Percentiles rank a stretch among this genome's conserved stretches.
Evolutionary conservation across 2,797 vertebrate genomes (phyloP).

Genomic region (Eleutherodactylus coqui): DNA sequence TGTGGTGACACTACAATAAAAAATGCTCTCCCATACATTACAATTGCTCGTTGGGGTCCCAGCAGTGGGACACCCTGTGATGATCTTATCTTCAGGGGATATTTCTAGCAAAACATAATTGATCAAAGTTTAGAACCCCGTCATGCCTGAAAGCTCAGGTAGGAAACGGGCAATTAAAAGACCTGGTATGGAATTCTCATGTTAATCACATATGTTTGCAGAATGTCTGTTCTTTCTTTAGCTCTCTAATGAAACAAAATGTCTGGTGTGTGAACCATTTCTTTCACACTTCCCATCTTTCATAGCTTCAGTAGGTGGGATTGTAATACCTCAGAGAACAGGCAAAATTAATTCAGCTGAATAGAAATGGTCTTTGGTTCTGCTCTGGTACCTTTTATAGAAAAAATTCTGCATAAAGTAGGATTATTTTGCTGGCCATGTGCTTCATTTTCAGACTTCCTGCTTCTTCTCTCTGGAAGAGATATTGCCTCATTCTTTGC

Average conservation of each 20-base stretch:
- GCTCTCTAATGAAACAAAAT: conserved; percentile 39
- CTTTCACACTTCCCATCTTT: conserved; percentile 64
- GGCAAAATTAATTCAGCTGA: conserved; percentile 70
- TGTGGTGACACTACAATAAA: too few relatives aligned
- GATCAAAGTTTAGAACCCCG: background rate
- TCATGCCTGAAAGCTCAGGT: background rate
- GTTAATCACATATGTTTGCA: conserved; percentile 11
- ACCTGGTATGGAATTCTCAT: conserved; percentile 27
- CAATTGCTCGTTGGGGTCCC: background rate
- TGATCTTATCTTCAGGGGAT: background rate
- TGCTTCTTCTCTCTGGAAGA: conserved; percentile 70
- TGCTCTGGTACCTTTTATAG: conserved; percentile 73
- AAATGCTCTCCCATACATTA: background rate
- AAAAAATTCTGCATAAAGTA: conserved; percentile 70
- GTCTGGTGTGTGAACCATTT: conserved; percentile 33
- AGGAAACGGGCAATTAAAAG: conserved; percentile 1
- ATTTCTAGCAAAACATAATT: background rate
- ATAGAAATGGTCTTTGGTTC: conserved; percentile 67
- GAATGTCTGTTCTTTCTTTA: conserved; percentile 34
- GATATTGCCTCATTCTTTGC: conserved; percentile 61
- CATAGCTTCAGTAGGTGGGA: conserved; percentile 67
- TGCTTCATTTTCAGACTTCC: conserved; percentile 69
- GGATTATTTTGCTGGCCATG: conserved; percentile 68
- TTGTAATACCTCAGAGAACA: conserved; percentile 69
- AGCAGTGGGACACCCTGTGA: too few relatives aligned